These are phyloP conservation scores for Gasterosteus nipponicus DNA, from an alignment of 2,113 vertebrate species.

Conservation along the genomic window DNA sequence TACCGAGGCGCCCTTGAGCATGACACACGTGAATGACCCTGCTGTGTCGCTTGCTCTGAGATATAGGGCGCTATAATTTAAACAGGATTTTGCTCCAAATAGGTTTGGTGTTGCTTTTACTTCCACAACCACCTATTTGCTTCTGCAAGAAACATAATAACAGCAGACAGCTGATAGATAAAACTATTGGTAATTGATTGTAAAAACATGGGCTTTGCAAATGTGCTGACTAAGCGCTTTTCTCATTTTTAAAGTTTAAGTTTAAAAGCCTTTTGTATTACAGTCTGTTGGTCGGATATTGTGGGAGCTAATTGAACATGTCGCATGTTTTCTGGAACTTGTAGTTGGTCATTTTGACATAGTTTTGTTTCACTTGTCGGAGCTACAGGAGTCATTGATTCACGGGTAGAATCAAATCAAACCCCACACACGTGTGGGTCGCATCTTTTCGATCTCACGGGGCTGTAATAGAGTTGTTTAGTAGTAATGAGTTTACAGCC, in stretches of 20 bases:
- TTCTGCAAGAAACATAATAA: no score
- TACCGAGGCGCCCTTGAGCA: conserved; percentile 20
- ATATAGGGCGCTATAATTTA: background rate
- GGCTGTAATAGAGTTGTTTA: conserved; percentile 41
- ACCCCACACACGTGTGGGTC: background rate
- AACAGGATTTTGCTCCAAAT: background rate
- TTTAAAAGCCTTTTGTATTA: background rate
- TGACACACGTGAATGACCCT: background rate
- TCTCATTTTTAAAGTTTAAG: background rate
- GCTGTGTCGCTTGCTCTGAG: background rate
- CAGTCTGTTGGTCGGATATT: background rate
- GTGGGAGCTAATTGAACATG: background rate
- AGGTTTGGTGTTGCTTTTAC: background rate
- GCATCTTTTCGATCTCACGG: background rate
- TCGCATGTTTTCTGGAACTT: background rate
- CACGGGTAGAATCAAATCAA: background rate
- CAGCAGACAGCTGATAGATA: no score
- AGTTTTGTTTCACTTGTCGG: background rate
- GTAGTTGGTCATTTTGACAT: background rate
- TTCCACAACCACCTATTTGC: background rate
- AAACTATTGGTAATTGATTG: no score
- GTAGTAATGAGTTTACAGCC: conserved; percentile 45
- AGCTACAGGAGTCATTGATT: background rate
- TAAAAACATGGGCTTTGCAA: background rate
- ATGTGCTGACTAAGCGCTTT: background rate